Percentiles rank a stretch among this genome's conserved stretches.
These are phyloP conservation scores for Microcebus tavaratra DNA, from an alignment of 2,113 vertebrate genomes.

Conservation along the genomic window DNA sequence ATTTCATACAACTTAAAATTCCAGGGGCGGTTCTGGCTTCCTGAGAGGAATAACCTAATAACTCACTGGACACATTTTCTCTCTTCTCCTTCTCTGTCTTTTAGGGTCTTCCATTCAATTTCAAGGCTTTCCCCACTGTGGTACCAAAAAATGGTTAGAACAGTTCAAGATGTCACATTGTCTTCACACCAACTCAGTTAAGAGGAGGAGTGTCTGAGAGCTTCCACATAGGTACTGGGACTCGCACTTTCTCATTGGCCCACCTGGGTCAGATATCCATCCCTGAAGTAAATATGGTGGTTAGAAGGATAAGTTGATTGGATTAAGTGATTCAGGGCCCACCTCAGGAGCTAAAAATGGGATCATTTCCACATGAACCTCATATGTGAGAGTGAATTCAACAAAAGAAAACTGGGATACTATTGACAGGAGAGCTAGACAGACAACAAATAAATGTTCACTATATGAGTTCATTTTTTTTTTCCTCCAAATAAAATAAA, in stretches of 20 bases:
- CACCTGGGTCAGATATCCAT: background rate
- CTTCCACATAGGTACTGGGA: background rate
- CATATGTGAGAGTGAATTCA: background rate
- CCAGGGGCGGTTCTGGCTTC: background rate
- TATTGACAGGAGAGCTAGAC: background rate
- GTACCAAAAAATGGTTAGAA: background rate
- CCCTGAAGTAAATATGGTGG: background rate
- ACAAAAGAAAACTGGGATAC: background rate
- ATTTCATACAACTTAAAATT: background rate
- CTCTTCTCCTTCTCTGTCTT: background rate
- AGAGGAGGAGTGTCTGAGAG: background rate
- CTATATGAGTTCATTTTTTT: background rate
- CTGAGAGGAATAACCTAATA: background rate
- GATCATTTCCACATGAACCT: background rate
- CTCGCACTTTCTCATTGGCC: background rate
- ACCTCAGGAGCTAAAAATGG: background rate
- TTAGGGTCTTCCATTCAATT: background rate
- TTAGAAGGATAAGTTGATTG: background rate
- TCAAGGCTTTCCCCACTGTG: background rate
- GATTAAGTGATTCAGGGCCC: background rate
- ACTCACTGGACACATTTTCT: background rate
- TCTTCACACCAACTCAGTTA: background rate
- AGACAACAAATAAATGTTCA: background rate
- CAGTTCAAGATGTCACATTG: background rate
- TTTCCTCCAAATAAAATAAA: background rate